Base-by-base conservation (phyloP, 64 coral and sea anemone genomes). In the Porites lutea region DNA sequence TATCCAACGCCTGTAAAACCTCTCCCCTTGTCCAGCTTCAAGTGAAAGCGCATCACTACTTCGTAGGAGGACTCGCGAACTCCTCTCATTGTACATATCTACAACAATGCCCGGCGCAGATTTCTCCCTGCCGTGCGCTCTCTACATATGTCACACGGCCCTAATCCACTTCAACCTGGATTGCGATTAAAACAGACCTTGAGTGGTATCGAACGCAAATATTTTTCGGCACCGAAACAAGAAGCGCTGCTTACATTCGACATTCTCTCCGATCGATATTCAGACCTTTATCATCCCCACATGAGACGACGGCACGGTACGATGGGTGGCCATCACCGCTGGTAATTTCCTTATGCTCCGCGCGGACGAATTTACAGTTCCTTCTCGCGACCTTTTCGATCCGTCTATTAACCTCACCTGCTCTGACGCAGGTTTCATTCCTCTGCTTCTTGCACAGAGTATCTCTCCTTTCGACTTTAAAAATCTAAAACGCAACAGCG, bases 401-500 rank as follows among this genome's bases (percentile, higher is more conserved):
- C 5, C 52, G 9, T 18, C 16, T 7, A 37, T 14, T 23, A 1
- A 81, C 16, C 15, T 81, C 12, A 81, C 52, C 8, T 2, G 4
- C 4, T 5, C 13, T 72, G 68, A 87, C 7, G 13, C 49, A 18
- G 44, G 4, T 27, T 20, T 66, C 55, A 80, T 62, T 23, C 16
- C 11, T 57, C 77, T 21, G n/a, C 62, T 4, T 37, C 53, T 21
- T 49, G 64, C 20, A 14, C 37, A 65, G 47, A 90, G 6, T 90
- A 90, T 20, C 15, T 69, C 2, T 52, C 65, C 6, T 8, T 82
- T 3, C 48, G 46, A 59, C 81, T 90, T 15, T 82, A 90, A 73
- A 59, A 50, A 53, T 90, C 76, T 9, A 82, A 90, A 44, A 80
- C 65, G n/a, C 63, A 79, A 1, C 87, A 89, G 65, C 44, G 65